phyloP scores from a whole-genome alignment of 2,888 invertebrate species.

The Pyralis farinalis region DNA sequence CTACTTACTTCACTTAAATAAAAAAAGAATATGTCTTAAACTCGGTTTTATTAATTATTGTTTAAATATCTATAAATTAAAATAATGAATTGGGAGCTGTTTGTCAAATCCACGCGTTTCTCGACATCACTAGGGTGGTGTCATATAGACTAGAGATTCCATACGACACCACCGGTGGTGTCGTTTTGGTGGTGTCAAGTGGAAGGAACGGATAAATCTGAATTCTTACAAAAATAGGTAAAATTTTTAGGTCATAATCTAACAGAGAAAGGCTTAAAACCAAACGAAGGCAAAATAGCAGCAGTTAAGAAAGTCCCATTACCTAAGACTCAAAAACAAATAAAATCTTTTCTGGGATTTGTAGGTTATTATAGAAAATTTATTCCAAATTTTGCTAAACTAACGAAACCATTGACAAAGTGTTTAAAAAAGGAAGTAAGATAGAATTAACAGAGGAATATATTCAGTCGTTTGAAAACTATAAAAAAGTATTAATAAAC shows the following conservation, averaged over 20 bases:
- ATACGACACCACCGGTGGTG: too few relatives aligned
- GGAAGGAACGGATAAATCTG: constrained; percentile 25
- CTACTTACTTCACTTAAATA: too few relatives aligned
- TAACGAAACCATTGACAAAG: constrained; percentile 24
- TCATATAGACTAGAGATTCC: too few relatives aligned
- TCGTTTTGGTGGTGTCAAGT: too few relatives aligned
- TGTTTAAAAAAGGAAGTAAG: constrained; percentile 25
- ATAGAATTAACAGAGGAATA: constrained; percentile 16
- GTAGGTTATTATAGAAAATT: neutral
- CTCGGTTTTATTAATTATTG: too few relatives aligned
- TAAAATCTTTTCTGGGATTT: constrained; percentile 24
- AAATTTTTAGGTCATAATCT: constrained; percentile 20
- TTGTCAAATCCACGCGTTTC: too few relatives aligned
- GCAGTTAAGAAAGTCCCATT: constrained; percentile 24
- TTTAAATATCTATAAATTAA: too few relatives aligned
- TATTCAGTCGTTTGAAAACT: constrained; percentile 17
- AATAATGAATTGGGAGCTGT: too few relatives aligned
- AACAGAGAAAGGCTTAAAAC: constrained; percentile 24
- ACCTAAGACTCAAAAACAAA: constrained; percentile 25
- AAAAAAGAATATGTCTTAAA: too few relatives aligned
- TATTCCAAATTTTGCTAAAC: neutral
- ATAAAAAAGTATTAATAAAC: neutral
- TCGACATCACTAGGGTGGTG: too few relatives aligned
- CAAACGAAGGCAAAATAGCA: constrained; percentile 28
- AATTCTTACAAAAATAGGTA: constrained; percentile 20